A percentile compares a stretch with the other conserved stretches of the same genome.
Evolutionary conservation across 1,140 invertebrate species (phyloP).

Genomic region (Melanaphis sacchari): DNA sequence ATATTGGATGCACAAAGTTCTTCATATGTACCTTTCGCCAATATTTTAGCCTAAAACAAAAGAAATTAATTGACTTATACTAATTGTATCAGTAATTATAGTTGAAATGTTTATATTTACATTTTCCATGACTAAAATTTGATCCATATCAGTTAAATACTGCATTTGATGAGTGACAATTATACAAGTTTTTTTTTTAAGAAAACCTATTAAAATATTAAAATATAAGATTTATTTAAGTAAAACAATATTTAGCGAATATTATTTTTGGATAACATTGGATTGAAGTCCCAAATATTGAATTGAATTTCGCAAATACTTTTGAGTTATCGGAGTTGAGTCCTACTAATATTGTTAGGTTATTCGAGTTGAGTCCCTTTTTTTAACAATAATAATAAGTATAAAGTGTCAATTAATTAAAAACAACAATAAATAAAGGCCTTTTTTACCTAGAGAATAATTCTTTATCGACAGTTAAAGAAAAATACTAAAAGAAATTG

Average conservation of each 20-base stretch:
- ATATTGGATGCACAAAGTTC: conserved; percentile 66
- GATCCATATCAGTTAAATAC: conserved; percentile 75
- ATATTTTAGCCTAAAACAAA: conserved; percentile 67
- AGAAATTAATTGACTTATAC: no score
- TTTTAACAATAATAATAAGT: no score
- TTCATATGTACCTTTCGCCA: conserved; percentile 68
- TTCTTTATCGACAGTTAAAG: no score
- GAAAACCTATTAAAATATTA: conserved; percentile 63
- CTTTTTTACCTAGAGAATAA: no score
- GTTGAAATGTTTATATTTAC: conserved; percentile 63
- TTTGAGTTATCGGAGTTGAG: no score
- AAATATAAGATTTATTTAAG: not conserved
- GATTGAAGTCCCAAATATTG: no score
- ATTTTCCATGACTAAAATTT: conserved; percentile 80
- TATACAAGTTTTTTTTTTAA: conserved; percentile 73
- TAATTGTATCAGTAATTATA: not conserved
- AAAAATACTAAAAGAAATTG: no score
- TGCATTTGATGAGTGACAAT: conserved; percentile 87
- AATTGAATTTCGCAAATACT: no score
- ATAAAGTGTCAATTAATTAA: no score
- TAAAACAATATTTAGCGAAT: not conserved
- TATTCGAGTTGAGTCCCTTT: no score
- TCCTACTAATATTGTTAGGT: no score
- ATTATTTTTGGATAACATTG: not conserved
- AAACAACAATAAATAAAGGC: no score